Percentiles rank a stretch among this genome's conserved stretches.
phyloP scores from a whole-genome alignment of 2,113 vertebrate genomes.

The Megaptera novaeangliae region DNA sequence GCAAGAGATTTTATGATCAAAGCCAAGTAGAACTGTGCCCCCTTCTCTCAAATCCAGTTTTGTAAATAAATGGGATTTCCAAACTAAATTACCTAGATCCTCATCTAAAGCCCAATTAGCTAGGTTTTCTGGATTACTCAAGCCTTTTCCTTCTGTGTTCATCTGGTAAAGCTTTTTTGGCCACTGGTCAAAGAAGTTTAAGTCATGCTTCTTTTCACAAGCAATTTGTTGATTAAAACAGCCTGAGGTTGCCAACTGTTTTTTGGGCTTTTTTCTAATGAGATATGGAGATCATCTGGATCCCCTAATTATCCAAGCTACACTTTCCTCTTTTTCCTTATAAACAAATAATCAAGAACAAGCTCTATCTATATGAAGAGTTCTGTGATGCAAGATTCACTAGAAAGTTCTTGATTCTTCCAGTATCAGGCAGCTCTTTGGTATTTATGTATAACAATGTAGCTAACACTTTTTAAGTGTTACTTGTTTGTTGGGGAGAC shows the following conservation, averaged over 20 bases:
- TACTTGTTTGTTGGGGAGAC: background rate
- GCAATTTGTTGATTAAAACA: constrained; percentile 13
- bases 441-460: background rate
- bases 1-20: background rate
- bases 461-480: background rate
- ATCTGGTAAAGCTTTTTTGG: background rate
- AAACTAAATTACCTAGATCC: background rate
- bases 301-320: background rate
- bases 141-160: background rate
- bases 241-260: background rate
- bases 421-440: background rate
- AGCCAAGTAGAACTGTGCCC: background rate
- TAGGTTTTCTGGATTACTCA: background rate
- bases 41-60: background rate
- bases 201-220: background rate
- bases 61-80: background rate
- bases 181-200: background rate
- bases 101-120: background rate
- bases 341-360: background rate
- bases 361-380: background rate
- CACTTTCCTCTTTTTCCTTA: background rate
- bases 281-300: background rate
- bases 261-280: background rate
- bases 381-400: background rate
- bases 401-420: background rate